A percentile compares a stretch with the other conserved stretches of the same genome.
Evolutionary conservation across 2,888 invertebrate genomes (phyloP).

Genomic region (Caenorhabditis parvicauda): DNA sequence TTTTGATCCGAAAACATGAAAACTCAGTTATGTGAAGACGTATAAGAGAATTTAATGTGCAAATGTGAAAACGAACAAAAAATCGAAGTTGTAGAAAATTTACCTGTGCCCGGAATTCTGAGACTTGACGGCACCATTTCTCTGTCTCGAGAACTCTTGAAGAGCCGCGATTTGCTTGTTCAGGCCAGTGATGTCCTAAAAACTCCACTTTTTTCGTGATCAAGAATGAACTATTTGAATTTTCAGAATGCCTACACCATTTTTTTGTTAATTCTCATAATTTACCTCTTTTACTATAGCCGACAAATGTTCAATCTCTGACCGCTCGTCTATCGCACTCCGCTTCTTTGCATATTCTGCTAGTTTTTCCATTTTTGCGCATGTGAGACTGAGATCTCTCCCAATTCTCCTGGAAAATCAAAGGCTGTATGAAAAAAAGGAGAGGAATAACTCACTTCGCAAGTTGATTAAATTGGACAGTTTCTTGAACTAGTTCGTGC

Average conservation of each 20-base stretch:
- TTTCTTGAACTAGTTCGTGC: conserved; percentile 45
- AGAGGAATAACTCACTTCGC: conserved; percentile 42
- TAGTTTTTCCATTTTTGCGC: conserved; percentile 91
- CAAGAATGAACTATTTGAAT: too few species aligned
- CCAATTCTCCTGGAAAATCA: conserved; percentile 76
- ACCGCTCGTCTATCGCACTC: conserved; percentile 92
- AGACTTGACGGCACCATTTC: conserved; percentile 18
- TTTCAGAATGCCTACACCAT: background rate
- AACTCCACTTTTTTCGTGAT: too few species aligned
- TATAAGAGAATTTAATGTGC: too few species aligned
- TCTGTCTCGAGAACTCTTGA: conserved; percentile 61
- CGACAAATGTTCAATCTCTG: conserved; percentile 95
- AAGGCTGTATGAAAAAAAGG: background rate
- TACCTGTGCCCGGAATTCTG: conserved; percentile 31
- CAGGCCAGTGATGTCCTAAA: conserved; percentile 79
- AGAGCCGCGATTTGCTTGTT: conserved; percentile 92
- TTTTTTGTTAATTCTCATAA: conserved; percentile 2
- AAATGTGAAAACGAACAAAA: background rate
- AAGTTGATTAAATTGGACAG: conserved; percentile 59
- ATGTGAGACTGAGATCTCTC: conserved; percentile 90
- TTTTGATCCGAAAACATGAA: too few species aligned
- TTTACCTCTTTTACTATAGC: conserved; percentile 84
- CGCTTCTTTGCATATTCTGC: conserved; percentile 88
- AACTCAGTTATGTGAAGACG: too few species aligned
- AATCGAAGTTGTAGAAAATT: background rate